phyloP scores from a whole-genome alignment of 2,113 vertebrate genomes.

The Phyllostomus discolor region DNA sequence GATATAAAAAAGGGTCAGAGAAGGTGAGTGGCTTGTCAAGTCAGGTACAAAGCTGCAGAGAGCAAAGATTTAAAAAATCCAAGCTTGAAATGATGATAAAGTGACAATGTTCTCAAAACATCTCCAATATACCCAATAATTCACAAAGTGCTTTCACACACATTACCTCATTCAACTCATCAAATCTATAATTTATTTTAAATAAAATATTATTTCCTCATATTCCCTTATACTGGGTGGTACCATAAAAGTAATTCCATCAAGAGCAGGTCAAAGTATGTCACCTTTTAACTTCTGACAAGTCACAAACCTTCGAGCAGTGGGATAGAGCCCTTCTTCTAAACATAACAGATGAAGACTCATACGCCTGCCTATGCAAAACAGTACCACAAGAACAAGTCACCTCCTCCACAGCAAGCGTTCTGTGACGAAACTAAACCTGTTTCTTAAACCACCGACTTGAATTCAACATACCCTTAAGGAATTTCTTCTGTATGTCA shows the following conservation, averaged over 20 bases:
- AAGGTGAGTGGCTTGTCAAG: background rate
- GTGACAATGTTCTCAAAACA: background rate
- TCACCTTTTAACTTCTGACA: background rate
- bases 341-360: background rate
- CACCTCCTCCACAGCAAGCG: background rate
- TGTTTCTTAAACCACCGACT: background rate
- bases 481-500: background rate
- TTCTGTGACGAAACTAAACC: background rate
- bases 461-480: background rate
- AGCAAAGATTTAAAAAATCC: background rate
- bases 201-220: background rate
- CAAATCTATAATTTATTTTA: background rate
- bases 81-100: background rate
- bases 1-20: background rate
- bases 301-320: background rate
- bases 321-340: background rate
- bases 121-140: background rate
- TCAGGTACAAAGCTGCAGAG: background rate
- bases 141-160: background rate
- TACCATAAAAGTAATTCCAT: background rate
- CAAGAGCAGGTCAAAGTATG: background rate
- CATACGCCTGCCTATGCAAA: background rate
- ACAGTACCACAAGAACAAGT: background rate
- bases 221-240: background rate
- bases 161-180: background rate